phyloP scores from a whole-genome alignment of 2,888 invertebrate genomes.

The Pomacea canaliculata region DNA sequence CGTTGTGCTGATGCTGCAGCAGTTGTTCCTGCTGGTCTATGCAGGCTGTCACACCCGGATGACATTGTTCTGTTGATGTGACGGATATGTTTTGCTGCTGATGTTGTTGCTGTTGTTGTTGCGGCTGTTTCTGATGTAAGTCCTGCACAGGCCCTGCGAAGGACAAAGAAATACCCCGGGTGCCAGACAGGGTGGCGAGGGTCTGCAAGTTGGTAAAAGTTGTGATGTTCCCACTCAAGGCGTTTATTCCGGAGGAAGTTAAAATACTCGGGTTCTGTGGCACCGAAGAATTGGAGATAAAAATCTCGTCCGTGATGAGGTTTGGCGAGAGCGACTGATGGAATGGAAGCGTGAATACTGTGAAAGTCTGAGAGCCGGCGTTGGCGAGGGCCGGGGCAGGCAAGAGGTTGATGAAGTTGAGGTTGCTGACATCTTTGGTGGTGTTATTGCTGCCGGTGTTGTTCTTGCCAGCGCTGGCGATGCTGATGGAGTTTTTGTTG shows the following conservation, averaged over 20 bases:
- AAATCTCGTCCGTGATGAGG: slow-evolving; percentile 11
- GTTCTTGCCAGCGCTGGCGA: background rate
- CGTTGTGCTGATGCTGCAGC: background rate
- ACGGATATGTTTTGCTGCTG: background rate
- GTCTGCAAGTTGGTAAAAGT: slow-evolving; percentile 18
- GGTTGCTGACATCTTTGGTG: background rate
- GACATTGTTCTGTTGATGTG: background rate
- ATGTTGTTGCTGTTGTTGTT: slow-evolving; percentile 10
- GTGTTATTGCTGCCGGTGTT: slow-evolving; percentile 19
- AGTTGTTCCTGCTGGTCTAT: background rate
- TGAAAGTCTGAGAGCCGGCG: slow-evolving; percentile 1
- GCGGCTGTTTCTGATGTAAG: slow-evolving; percentile 5
- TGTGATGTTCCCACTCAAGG: slow-evolving; percentile 3
- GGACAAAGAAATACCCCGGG: background rate
- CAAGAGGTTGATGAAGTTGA: background rate
- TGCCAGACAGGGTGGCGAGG: slow-evolving; percentile 12
- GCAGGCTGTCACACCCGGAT: background rate
- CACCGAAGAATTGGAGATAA: slow-evolving; percentile 4
- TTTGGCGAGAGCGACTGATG: background rate
- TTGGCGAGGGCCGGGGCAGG: background rate
- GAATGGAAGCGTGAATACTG: slow-evolving; percentile 18
- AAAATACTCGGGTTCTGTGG: background rate
- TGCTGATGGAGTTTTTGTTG: no score
- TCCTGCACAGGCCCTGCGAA: background rate
- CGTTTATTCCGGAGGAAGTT: background rate